These are phyloP conservation scores for Pomacea maculata DNA, from an alignment of 1,140 invertebrate species.

Conservation along the genomic window DNA sequence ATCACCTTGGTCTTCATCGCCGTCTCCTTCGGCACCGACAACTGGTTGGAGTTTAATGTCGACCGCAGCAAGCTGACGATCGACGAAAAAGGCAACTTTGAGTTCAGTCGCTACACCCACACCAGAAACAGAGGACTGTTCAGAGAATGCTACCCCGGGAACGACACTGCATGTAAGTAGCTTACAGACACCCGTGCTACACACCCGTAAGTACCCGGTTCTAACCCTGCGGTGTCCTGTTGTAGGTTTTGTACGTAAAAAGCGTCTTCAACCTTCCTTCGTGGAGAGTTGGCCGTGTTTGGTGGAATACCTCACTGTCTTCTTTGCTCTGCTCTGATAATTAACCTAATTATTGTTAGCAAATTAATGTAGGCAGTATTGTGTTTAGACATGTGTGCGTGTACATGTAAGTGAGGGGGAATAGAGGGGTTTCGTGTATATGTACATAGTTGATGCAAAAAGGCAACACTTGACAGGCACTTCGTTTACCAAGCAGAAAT, in stretches of 20 bases:
- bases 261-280: too few relatives aligned
- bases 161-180: conserved; percentile 56
- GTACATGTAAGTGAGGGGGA: not conserved
- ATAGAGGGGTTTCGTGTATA: not conserved
- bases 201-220: too few relatives aligned
- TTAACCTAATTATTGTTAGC: too few relatives aligned
- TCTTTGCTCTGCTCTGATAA: too few relatives aligned
- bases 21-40: conserved; percentile 57
- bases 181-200: too few relatives aligned
- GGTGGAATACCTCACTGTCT: too few relatives aligned
- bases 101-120: conserved; percentile 35
- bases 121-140: conserved; percentile 54
- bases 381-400: conserved; percentile 12
- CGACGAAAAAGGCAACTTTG: too few relatives aligned
- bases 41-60: conserved; percentile 57
- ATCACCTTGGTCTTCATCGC: conserved; percentile 52
- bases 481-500: too few relatives aligned
- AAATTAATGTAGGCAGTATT: not conserved
- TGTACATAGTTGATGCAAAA: too few relatives aligned
- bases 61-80: conserved; percentile 25
- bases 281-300: too few relatives aligned
- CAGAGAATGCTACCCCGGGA: conserved; percentile 55
- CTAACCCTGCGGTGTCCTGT: not conserved
- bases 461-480: too few relatives aligned
- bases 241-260: not conserved